phyloP scores from a whole-genome alignment of 2,797 vertebrate species.

The Myotis pilosus region DNA sequence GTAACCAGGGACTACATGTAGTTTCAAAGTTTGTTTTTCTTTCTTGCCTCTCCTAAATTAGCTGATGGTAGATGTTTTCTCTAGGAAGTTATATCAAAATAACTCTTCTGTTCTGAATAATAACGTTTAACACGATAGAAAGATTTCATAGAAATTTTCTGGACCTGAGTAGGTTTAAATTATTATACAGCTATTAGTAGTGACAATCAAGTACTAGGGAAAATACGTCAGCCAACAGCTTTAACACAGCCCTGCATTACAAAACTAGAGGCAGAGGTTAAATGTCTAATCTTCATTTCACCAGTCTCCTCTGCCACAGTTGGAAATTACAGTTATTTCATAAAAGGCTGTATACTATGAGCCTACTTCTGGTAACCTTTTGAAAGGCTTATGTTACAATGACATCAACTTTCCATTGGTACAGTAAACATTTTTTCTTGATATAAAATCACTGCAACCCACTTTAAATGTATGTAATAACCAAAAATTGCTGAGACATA shows the following conservation, averaged over 20 bases:
- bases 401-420: not conserved
- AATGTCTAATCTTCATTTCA: not conserved
- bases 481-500: not conserved
- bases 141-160: not conserved
- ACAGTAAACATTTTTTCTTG: not conserved
- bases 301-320: not conserved
- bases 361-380: not conserved
- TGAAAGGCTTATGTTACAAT: conserved; percentile 3
- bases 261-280: conserved; percentile 48
- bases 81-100: not conserved
- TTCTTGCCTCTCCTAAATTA: not conserved
- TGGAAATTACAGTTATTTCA: conserved; percentile 36
- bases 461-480: not conserved
- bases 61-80: not conserved
- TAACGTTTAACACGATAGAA: conserved; percentile 10
- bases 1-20: not conserved
- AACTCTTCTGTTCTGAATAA: conserved; percentile 6
- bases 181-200: not conserved
- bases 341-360: not conserved
- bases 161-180: not conserved
- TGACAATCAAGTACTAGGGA: not conserved
- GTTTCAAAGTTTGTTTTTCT: not conserved
- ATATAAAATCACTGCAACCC: not conserved
- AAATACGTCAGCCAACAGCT: not conserved
- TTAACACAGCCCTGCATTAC: not conserved